Conservation (phyloP, 2,113 vertebrate species). For the Pachycephala philippinensis region DNA sequence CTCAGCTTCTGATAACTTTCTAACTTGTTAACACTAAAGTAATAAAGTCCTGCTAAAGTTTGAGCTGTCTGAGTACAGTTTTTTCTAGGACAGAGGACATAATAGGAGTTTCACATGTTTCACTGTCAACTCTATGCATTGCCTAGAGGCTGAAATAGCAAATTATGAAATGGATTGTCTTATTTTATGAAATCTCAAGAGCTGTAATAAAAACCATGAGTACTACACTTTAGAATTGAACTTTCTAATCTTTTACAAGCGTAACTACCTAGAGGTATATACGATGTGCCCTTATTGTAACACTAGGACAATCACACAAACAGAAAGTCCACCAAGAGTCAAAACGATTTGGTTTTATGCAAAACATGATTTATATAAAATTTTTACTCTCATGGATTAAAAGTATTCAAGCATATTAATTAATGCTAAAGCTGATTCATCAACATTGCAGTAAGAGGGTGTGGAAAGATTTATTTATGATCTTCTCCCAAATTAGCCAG, state of each 20-base stretch:
- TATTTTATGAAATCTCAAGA: not conserved
- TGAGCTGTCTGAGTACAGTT: not conserved
- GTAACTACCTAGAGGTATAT: not conserved
- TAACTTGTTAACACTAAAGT: not conserved
- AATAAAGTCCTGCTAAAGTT: not conserved
- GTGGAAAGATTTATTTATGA: not conserved
- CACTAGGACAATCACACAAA: not conserved
- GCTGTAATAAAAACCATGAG: not conserved
- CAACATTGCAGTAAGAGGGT: not conserved
- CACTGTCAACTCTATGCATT: not conserved
- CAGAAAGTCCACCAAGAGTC: not conserved
- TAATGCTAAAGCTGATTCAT: not conserved
- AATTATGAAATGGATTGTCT: not conserved
- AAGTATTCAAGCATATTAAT: not conserved
- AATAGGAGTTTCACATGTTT: not conserved
- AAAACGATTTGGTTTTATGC: not conserved
- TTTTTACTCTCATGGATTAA: not conserved
- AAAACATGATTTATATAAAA: not conserved
- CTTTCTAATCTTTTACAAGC: not conserved
- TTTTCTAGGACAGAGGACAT: not conserved
- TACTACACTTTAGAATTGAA: not conserved
- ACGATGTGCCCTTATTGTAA: not conserved
- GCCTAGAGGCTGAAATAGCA: not conserved
- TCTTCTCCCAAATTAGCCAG: not conserved
- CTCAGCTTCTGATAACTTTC: not conserved